These are phyloP conservation scores for Strix aluco DNA, from an alignment of 2,113 vertebrate species.

Conservation along the genomic window DNA sequence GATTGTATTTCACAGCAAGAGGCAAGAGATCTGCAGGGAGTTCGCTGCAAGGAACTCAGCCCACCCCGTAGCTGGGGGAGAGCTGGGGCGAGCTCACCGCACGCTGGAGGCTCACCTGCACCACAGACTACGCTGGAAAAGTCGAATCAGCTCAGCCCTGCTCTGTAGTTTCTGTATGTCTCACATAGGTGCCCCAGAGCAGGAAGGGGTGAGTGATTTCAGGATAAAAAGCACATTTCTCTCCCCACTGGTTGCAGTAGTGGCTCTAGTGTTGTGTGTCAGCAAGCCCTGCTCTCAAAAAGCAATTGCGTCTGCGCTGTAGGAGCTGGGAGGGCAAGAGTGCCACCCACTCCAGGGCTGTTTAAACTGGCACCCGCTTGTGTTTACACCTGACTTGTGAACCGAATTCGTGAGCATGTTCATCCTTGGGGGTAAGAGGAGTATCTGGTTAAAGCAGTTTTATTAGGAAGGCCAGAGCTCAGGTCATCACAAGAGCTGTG, in stretches of 20 bases:
- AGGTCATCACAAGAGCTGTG: not conserved
- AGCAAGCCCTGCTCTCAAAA: not conserved
- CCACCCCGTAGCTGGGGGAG: not conserved
- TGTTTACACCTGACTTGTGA: not conserved
- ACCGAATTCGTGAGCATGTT: fast-evolving
- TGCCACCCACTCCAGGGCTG: not conserved
- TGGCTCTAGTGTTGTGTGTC: not conserved
- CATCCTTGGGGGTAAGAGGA: not conserved
- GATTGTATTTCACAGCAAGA: not conserved
- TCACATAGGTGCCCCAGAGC: fast-evolving
- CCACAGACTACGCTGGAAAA: fast-evolving
- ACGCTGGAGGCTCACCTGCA: fast-evolving
- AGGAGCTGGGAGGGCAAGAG: not conserved
- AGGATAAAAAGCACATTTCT: not conserved
- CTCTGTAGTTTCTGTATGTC: not conserved
- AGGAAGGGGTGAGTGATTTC: not conserved
- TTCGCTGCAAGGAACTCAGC: not conserved
- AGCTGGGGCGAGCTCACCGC: not conserved
- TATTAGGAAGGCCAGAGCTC: not conserved
- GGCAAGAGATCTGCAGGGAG: not conserved
- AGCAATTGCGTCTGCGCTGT: fast-evolving
- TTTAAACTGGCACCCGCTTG: not conserved
- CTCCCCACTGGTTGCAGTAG: not conserved
- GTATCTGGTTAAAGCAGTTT: not conserved
- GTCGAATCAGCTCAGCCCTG: not conserved